Percentiles rank a stretch among this genome's conserved stretches.
These are phyloP conservation scores for Rallus crepitans DNA, from an alignment of 2,797 vertebrate genomes.

Conservation along the genomic window DNA sequence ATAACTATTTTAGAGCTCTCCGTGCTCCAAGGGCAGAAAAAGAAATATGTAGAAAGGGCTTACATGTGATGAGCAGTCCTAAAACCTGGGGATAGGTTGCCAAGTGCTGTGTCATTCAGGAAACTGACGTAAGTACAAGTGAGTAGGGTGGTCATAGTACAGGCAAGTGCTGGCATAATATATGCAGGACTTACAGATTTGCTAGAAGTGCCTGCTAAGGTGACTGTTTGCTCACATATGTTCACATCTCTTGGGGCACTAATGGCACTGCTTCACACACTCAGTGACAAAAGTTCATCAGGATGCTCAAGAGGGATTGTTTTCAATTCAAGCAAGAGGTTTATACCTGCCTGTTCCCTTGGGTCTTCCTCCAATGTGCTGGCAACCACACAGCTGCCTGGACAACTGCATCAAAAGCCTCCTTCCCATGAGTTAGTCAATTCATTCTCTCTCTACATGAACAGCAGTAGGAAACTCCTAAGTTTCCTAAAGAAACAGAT, in stretches of 20 bases:
- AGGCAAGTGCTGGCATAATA: neutral
- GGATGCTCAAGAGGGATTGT: neutral
- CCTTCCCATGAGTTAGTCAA: neutral
- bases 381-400: neutral
- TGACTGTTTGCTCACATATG: accelerated
- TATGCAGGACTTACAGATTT: neutral
- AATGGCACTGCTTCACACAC: neutral
- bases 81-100: neutral
- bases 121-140: accelerated
- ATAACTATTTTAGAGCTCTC: neutral
- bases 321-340: neutral
- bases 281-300: neutral
- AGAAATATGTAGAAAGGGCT: neutral
- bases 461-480: neutral
- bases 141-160: neutral
- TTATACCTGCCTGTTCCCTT: neutral
- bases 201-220: neutral
- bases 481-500: neutral
- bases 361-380: neutral
- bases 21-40: neutral
- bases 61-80: neutral
- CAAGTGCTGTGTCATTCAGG: neutral
- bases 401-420: neutral
- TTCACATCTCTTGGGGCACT: neutral
- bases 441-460: neutral